Evolutionary conservation across 2,113 vertebrate species (phyloP).

Genomic region (Parotia lawesii): DNA sequence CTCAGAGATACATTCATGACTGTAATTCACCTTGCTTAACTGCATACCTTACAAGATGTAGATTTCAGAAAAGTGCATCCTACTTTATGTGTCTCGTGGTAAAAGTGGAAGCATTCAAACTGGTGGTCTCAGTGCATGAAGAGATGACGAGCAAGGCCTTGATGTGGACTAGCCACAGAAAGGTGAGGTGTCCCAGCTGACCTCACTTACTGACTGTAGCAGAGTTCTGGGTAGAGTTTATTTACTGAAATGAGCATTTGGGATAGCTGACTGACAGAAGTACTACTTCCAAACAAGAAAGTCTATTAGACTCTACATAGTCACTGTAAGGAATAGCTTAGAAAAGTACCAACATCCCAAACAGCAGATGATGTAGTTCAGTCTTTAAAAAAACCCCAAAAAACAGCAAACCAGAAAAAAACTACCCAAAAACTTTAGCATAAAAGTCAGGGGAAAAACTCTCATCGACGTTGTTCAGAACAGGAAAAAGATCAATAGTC

Average conservation of each 20-base stretch:
- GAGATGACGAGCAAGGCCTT: background rate
- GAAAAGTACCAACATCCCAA: background rate
- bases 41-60: background rate
- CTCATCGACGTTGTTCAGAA: background rate
- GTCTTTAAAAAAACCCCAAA: background rate
- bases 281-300: background rate
- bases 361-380: background rate
- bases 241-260: fast-evolving
- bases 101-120: background rate
- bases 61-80: background rate
- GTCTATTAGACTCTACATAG: background rate
- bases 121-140: background rate
- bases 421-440: background rate
- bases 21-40: background rate
- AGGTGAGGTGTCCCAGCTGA: background rate
- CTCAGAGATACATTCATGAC: background rate
- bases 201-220: background rate
- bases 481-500: slow-evolving; percentile 17
- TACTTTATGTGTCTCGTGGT: background rate
- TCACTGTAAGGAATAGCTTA: background rate
- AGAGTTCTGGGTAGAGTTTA: background rate
- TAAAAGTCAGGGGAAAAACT: background rate
- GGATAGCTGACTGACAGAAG: background rate
- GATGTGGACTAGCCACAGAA: fast-evolving
- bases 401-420: background rate